A percentile compares a stretch with the other conserved stretches of the same genome.
These are phyloP conservation scores for Allophyes oxyacanthae DNA, from an alignment of 2,888 invertebrate genomes.

Conservation along the genomic window DNA sequence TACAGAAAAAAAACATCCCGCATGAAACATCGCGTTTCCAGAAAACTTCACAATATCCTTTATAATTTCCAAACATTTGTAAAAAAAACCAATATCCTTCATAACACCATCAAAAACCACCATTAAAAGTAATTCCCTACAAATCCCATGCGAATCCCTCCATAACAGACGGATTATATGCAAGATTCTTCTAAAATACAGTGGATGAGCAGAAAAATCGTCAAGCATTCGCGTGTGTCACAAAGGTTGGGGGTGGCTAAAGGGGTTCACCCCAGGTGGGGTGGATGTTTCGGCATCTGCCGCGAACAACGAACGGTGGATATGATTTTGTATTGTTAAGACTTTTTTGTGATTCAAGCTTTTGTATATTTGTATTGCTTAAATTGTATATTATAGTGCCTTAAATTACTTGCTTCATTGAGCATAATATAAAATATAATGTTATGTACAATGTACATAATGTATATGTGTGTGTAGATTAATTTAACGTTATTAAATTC, in stretches of 20 bases:
- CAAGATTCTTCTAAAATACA: slow-evolving; percentile 57
- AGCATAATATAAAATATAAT: too few species aligned
- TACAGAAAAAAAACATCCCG: too few species aligned
- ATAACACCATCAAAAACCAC: slow-evolving; percentile 30
- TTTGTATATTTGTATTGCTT: too few species aligned
- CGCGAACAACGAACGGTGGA: slow-evolving; percentile 47
- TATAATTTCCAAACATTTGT: too few species aligned
- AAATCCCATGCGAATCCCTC: slow-evolving; percentile 49
- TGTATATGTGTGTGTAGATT: too few species aligned
- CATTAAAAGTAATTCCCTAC: slow-evolving; percentile 28
- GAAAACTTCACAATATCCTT: too few species aligned
- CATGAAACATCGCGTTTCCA: too few species aligned
- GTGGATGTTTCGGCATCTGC: slow-evolving; percentile 39
- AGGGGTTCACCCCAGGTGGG: slow-evolving; percentile 44
- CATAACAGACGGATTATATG: slow-evolving; percentile 58
- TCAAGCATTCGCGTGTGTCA: slow-evolving; percentile 62
- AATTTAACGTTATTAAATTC: too few species aligned
- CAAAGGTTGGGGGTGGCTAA: slow-evolving; percentile 60
- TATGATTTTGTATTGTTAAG: slow-evolving; percentile 35
- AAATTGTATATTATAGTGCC: too few species aligned
- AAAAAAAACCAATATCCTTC: background rate
- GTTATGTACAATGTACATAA: too few species aligned
- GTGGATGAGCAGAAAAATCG: slow-evolving; percentile 63
- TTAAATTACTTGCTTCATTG: too few species aligned
- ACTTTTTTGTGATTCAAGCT: slow-evolving; percentile 25